A percentile compares a stretch with the other conserved stretches of the same genome.
phyloP scores from a whole-genome alignment of 2,888 invertebrate species.

The Sisyra nigra region DNA sequence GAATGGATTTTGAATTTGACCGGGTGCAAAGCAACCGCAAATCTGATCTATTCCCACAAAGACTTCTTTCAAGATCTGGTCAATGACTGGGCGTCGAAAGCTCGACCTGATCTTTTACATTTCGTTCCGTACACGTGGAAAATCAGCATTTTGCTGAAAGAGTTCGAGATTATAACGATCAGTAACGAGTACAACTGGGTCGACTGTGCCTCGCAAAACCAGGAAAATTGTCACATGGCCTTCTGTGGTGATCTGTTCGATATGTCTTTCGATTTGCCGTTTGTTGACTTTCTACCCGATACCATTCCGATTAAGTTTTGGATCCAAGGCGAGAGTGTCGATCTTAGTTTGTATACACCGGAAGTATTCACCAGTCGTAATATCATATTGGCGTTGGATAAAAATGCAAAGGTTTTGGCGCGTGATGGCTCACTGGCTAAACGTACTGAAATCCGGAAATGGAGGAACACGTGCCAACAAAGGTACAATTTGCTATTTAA shows the following conservation, averaged over 20 bases:
- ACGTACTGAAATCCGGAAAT: conserved; percentile 43
- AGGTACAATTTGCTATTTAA: conserved; percentile 23
- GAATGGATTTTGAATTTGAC: conserved; percentile 85
- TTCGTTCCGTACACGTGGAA: conserved; percentile 97
- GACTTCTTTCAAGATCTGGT: conserved; percentile 92
- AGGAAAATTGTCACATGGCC: conserved; percentile 88
- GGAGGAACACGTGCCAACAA: conserved; percentile 66
- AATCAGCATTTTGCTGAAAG: conserved; percentile 77
- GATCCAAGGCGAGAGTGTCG: conserved; percentile 90
- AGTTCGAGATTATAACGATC: conserved; percentile 85
- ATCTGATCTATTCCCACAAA: conserved; percentile 88
- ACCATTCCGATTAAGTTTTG: conserved; percentile 81
- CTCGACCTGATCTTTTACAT: conserved; percentile 78
- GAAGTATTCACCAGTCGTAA: conserved; percentile 80
- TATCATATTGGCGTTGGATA: conserved; percentile 67
- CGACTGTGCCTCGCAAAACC: conserved; percentile 90
- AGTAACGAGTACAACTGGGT: conserved; percentile 98
- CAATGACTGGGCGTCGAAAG: conserved; percentile 93
- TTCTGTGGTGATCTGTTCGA: conserved; percentile 90
- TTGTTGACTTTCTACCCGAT: conserved; percentile 83
- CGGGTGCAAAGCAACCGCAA: conserved; percentile 86
- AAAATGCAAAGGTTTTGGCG: conserved; percentile 73
- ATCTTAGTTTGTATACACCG: conserved; percentile 77
- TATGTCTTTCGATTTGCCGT: conserved; percentile 85
- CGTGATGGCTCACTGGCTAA: conserved; percentile 47